Base-by-base conservation (phyloP, 2,797 vertebrate genomes). In the Acanthiza pusilla region DNA sequence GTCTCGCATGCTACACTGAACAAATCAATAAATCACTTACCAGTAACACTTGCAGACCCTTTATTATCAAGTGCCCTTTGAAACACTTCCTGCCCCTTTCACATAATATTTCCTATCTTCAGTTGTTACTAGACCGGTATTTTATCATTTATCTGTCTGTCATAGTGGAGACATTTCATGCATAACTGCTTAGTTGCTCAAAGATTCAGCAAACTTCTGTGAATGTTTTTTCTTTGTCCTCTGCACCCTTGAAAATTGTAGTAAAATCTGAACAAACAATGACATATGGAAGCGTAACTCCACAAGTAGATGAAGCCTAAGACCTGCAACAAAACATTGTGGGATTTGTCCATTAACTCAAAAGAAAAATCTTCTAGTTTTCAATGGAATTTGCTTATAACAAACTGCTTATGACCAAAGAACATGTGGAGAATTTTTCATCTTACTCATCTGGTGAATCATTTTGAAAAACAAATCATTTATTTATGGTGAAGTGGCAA, bases 21-120 rank as follows among this genome's bases (percentile, higher is more conserved):
- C 85, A 94, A 71, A 93, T 97, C 96, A 87, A 97, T 97, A 95
- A 90, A 94, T 96, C 94, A 79, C 92, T 92, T 91, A 80, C 60
- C 71, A 74, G 71, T 50, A 93, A 88, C 67, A 76, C 89, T 90
- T 58, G 50, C 77, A 90, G 83, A 90, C 80, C 93, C 61, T 96
- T 96, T 90, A 90, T 95, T 94, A 96, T 92, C 91, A 93, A 88
- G 57, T 86, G 85, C 88, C 91, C 94, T 94, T 96, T 96, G 74
- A 94, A 95, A 94, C 83, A 79, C 61, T 90, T 95, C 91, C 91
- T 95, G 71, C 83, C 74, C 74, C 83, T 74, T 90, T 95, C 95
- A 93, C 80, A 79, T 74, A 85, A 76, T 94, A 79, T 91, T 97
- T 95, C 89, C 92, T 78, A 84, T 68, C 82, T 88, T 29, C 63